Conservation (phyloP, 2,888 invertebrate species). For the Acanthopleura granulata region DNA sequence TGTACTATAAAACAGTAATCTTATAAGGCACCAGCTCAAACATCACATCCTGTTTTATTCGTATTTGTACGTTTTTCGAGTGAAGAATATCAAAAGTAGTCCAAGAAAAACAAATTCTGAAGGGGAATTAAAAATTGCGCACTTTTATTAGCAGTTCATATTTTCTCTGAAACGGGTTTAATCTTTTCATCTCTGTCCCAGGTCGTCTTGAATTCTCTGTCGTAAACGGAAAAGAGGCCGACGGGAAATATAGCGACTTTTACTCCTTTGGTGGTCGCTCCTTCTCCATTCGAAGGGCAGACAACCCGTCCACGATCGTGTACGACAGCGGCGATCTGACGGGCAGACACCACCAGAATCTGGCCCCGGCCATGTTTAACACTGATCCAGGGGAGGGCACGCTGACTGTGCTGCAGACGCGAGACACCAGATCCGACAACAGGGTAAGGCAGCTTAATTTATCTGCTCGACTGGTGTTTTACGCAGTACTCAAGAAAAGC, state of each 20-base stretch:
- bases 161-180: too few relatives aligned
- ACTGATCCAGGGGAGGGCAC: constrained; percentile 9
- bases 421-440: constrained; percentile 32
- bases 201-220: constrained; percentile 27
- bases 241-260: constrained; percentile 25
- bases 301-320: constrained; percentile 25
- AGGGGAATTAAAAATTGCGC: too few relatives aligned
- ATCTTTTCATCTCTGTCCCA: background rate
- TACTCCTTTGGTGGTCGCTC: constrained; percentile 36
- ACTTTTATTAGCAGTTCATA: too few relatives aligned
- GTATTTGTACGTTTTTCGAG: too few relatives aligned
- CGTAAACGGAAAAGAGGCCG: constrained; percentile 27
- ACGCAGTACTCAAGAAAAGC: too few relatives aligned
- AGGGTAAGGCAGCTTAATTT: constrained; percentile 24
- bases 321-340: constrained; percentile 36
- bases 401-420: constrained; percentile 17
- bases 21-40: too few relatives aligned
- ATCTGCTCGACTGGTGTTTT: too few relatives aligned
- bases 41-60: too few relatives aligned
- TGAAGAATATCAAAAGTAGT: too few relatives aligned
- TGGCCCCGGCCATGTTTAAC: constrained; percentile 32
- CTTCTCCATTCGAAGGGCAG: constrained; percentile 31
- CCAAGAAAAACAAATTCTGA: too few relatives aligned
- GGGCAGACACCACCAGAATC: constrained; percentile 21
- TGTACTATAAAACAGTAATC: too few relatives aligned